Evolutionary conservation across 2,113 vertebrate genomes (phyloP).

Genomic region (Malurus elegans): DNA sequence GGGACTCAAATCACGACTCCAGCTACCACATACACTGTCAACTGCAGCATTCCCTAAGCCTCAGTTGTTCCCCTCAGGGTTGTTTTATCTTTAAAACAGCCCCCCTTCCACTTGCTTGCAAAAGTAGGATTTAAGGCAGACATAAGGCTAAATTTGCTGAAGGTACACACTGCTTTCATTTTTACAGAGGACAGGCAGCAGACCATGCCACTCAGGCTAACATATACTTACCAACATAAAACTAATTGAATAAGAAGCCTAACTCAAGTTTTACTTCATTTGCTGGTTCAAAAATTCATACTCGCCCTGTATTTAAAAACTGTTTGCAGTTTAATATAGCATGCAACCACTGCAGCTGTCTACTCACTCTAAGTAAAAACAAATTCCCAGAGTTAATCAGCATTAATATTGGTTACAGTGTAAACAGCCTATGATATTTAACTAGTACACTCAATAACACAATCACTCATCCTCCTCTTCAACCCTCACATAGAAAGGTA

Average conservation of each 20-base stretch:
- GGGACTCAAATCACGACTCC: not conserved
- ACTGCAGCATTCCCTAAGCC: accelerated
- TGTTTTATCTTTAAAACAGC: not conserved
- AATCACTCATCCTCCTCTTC: not conserved
- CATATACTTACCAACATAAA: not conserved
- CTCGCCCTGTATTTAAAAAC: not conserved
- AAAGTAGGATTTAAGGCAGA: not conserved
- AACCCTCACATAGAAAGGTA: not conserved
- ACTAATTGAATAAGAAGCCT: not conserved
- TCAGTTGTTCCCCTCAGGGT: not conserved
- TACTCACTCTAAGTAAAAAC: not conserved
- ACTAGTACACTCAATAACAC: not conserved
- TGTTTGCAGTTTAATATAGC: not conserved
- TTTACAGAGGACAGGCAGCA: not conserved
- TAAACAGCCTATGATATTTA: not conserved
- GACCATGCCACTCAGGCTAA: not conserved
- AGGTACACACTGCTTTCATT: not conserved
- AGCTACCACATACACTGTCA: not conserved
- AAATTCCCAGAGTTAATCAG: not conserved
- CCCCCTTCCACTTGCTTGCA: accelerated
- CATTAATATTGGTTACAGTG: not conserved
- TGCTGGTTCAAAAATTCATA: not conserved
- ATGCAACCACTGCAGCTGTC: not conserved
- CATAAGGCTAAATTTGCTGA: not conserved
- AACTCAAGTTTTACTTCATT: not conserved